Evolutionary conservation across 2,113 vertebrate genomes (phyloP).

Genomic region (Prinia subflava): DNA sequence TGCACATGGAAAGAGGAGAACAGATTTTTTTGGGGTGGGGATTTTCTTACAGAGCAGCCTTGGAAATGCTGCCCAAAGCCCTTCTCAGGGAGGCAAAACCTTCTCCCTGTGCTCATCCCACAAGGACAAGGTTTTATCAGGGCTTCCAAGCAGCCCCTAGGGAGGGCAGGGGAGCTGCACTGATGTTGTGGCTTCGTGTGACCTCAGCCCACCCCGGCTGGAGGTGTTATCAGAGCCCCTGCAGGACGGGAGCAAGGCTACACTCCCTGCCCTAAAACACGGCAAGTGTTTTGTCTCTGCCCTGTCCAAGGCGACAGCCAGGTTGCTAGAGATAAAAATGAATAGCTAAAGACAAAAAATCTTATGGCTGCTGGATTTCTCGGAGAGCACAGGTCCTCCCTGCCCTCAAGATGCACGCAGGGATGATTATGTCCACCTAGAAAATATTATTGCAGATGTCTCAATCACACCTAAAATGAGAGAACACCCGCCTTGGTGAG

Average conservation of each 20-base stretch:
- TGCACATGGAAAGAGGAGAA: neutral
- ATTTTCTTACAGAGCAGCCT: neutral
- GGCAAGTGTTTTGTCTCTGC: neutral
- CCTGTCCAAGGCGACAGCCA: neutral
- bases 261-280: neutral
- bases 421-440: neutral
- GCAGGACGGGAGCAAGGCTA: neutral
- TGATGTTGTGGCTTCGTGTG: neutral
- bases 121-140: neutral
- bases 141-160: neutral
- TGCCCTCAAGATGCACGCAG: neutral
- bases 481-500: accelerated
- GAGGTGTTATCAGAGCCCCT: neutral
- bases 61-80: neutral
- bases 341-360: too few relatives aligned
- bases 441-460: neutral
- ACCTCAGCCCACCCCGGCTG: neutral
- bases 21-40: neutral
- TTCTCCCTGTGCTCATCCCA: accelerated
- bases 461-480: neutral
- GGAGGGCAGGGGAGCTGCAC: neutral
- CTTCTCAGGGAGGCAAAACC: neutral
- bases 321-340: neutral
- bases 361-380: neutral
- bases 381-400: accelerated